A percentile compares a stretch with the other conserved stretches of the same genome.
phyloP scores from a whole-genome alignment of 2,113 vertebrate species.

The Columba janthina region DNA sequence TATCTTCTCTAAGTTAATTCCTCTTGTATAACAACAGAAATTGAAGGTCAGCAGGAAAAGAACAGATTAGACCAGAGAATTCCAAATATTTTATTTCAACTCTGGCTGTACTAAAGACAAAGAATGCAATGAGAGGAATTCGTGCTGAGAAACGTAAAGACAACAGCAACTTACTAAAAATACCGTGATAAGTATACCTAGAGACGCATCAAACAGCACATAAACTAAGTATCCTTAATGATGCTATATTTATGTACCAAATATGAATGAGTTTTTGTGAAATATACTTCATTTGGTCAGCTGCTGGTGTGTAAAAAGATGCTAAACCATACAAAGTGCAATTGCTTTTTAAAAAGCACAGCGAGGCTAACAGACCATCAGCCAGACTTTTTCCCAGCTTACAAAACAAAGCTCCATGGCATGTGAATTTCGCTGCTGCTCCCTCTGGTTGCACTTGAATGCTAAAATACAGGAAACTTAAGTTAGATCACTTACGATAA shows the following conservation, averaged over 20 bases:
- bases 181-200: not conserved
- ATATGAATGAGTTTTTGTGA: not conserved
- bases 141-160: not conserved
- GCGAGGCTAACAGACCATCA: not conserved
- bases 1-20: not conserved
- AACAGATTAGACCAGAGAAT: slow-evolving; percentile 32
- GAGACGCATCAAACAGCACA: not conserved
- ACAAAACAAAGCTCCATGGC: not conserved
- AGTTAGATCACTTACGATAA: not conserved
- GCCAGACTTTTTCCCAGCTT: not conserved
- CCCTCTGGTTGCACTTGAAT: not conserved
- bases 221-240: not conserved
- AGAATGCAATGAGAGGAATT: slow-evolving; percentile 7
- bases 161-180: slow-evolving; percentile 28
- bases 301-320: not conserved
- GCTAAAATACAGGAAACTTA: not conserved
- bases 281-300: not conserved
- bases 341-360: not conserved
- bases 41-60: not conserved
- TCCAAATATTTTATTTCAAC: slow-evolving; percentile 46
- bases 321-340: not conserved
- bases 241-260: not conserved
- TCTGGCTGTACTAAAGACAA: not conserved
- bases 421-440: not conserved
- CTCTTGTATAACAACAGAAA: not conserved